Percentiles rank a stretch among this genome's conserved stretches.
These are phyloP conservation scores for Ceratina australensis DNA, from an alignment of 1,140 invertebrate species.

Conservation along the genomic window DNA sequence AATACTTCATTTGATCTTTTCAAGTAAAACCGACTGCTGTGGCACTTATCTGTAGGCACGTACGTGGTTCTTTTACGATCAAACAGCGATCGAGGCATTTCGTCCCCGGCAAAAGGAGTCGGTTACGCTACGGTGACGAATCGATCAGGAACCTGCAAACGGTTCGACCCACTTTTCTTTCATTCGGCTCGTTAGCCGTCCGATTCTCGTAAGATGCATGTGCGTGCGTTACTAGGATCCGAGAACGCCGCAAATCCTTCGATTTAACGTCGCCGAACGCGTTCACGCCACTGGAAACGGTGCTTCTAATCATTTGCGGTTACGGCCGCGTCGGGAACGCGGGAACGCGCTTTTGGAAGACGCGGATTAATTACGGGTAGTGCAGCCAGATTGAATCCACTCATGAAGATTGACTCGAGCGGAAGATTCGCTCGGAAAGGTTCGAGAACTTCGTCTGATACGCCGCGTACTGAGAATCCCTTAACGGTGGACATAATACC, in stretches of 20 bases:
- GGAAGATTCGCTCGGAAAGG: neutral
- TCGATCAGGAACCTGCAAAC: conserved; percentile 12
- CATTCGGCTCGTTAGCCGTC: conserved; percentile 4
- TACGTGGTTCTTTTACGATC: too few species aligned
- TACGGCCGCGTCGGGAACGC: neutral
- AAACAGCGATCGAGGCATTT: too few species aligned
- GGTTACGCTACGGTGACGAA: neutral
- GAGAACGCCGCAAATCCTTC: conserved; percentile 36
- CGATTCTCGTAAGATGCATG: conserved; percentile 2
- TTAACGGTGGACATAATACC: neutral
- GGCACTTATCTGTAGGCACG: too few species aligned
- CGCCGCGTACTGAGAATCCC: neutral
- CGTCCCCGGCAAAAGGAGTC: neutral
- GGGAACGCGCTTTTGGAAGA: conserved; percentile 14
- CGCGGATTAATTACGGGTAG: conserved; percentile 19
- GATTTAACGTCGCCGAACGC: conserved; percentile 4
- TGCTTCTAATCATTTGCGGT: conserved; percentile 20
- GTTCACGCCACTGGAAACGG: conserved; percentile 23
- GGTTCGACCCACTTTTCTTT: conserved; percentile 9
- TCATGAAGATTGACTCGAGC: neutral
- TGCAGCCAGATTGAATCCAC: neutral
- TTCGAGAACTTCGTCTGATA: neutral
- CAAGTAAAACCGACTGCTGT: too few species aligned
- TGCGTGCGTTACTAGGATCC: neutral
- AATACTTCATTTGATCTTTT: too few species aligned